Evolutionary conservation across 2,888 invertebrate species (phyloP), one percentile per base, ranked within the genome.

Genomic region (Teinopalpus imperialis): DNA sequence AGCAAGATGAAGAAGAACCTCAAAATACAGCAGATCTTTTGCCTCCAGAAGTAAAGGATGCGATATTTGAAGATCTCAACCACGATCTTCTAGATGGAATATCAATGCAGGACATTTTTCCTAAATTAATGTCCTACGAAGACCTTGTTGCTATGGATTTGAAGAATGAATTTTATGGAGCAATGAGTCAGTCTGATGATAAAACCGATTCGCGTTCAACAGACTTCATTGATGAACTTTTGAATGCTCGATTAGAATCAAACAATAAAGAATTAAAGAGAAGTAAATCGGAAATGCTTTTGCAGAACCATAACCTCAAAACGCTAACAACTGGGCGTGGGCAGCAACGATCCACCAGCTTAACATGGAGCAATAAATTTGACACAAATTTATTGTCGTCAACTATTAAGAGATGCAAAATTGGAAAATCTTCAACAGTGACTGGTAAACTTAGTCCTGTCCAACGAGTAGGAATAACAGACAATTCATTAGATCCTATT

Each of bases 31-130:
- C 94, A 1, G 95, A 95, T 73, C 79, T 96, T 5, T 76, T 96
- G 37, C 95, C 95, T n/a, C 95, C 95, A 0, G 96, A 96, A 83
- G 90, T 95, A 1, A 94, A 95, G 66, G 95, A 96, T 69, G 95
- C 95, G 5, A 95, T 96, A 68, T 94, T 95, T 61, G 94, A 95
- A 83, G 96, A 96, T 67, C 79, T 96, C 14, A 95, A 95, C 14
- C 94, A 95, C 61, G 95, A 95, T 68, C 83, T 95, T 41, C 78
- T 95, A 14, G 95, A 96, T 69, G 95, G 95, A 5, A 95, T 95
- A 64, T 95, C 95, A 1, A 94, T 95, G 92, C 93, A 95, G 77
- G 95, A 96, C 65, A 95, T 95, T 59, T 94, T 95, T 59, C 93
- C 93, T 8, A 93, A 93, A 66, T 73, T 91, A 46, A 91, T 91